These are phyloP conservation scores for Ceratosolen solmsi DNA, from an alignment of 1,140 invertebrate genomes.

Conservation along the genomic window DNA sequence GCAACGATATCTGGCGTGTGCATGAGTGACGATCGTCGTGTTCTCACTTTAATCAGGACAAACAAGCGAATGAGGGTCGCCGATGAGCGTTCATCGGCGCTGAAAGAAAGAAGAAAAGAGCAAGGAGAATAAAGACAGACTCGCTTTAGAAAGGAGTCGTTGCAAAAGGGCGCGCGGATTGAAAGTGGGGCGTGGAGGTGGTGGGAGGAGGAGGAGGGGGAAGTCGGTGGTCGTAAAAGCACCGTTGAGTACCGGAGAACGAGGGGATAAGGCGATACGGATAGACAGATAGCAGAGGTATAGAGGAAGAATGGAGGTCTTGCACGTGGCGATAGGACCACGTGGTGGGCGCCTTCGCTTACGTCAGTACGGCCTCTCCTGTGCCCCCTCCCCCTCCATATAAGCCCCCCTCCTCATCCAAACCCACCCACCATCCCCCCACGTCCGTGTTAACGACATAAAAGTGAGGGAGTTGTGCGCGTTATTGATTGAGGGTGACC, in stretches of 20 bases:
- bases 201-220: neutral
- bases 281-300: slow-evolving; percentile 17
- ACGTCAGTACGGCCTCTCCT: slow-evolving; percentile 58
- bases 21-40: neutral
- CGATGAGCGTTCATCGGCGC: neutral
- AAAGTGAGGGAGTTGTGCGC: slow-evolving; percentile 53
- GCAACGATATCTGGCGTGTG: neutral
- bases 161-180: neutral
- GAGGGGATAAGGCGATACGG: neutral
- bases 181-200: neutral
- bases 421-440: too few relatives aligned
- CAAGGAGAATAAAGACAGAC: neutral
- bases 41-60: neutral
- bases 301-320: slow-evolving; percentile 59
- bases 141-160: neutral
- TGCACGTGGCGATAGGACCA: slow-evolving; percentile 70
- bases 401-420: neutral
- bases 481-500: slow-evolving; percentile 70
- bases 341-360: slow-evolving; percentile 66
- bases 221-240: too few relatives aligned
- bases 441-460: neutral
- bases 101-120: neutral
- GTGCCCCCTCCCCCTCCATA: neutral
- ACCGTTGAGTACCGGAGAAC: too few relatives aligned
- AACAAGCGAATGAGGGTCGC: neutral